Evolutionary conservation across 2,797 vertebrate genomes (phyloP), one percentile per base, ranked within the genome.

Genomic region (Mormyrus hasselquistii): DNA sequence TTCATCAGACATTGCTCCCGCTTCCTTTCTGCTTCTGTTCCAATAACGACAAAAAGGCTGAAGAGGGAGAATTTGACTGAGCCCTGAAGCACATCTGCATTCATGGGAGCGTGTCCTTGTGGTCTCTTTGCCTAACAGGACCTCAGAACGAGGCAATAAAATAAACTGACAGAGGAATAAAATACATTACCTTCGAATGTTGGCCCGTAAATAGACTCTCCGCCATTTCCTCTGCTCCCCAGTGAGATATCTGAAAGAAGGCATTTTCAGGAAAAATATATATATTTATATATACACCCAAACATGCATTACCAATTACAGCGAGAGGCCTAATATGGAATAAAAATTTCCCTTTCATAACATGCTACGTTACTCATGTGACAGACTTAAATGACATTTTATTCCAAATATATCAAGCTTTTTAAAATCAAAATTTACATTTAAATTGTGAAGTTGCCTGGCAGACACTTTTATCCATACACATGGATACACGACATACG

Each of bases 161-260:
- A 52, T 85, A 85, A 49, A 57, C 57, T n/a, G 6, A 14, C 50
- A 82, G 34, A 49, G 34, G 50, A 49, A 41, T 84, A 44, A 79
- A 38, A 57, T 87, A n/a, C 29, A 59, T 38, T 16, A 98, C 97
- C 97, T 96, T 97, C 96, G 96, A 99, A 99, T 44, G 94, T 94
- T 91, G 95, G 94, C 38, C 97, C 97, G 89, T 97, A 98, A 94
- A 98, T 96, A 1, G 97, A 97, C 90, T 97, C 96, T 14, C 97
- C 97, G 89, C 94, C 93, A 29, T 96, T 90, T 90, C 96, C 97
- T 93, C 91, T 97, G 59, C 95, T 95, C 89, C 91, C 92, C 90
- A 91, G 90, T 82, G 93, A 91, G 94, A 97, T 97, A 91, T 98
- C 97, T 99, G 93, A 90, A 90, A 91, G 89, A 90, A 82, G 82